Conservation (phyloP, 2,888 invertebrate species). For the Drosophila merina region DNA sequence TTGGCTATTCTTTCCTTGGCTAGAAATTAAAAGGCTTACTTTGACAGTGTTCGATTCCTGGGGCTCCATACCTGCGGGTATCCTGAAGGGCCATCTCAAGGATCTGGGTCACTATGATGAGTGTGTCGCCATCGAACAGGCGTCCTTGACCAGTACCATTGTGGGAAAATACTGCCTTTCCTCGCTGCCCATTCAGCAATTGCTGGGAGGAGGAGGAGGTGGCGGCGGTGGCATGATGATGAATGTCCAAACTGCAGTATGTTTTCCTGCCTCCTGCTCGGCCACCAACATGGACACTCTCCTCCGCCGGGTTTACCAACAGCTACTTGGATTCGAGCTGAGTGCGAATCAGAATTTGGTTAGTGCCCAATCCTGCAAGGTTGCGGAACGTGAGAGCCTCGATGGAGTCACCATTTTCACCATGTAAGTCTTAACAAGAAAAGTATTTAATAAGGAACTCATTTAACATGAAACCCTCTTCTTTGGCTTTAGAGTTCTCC, state of each 20-base stretch:
- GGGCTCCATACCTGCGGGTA: constrained; percentile 82
- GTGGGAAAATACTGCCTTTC: constrained; percentile 60
- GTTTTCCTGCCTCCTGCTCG: constrained; percentile 66
- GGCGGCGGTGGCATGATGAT: neutral
- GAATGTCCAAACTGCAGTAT: constrained; percentile 55
- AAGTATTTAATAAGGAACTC: neutral
- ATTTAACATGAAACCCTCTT: too few species aligned
- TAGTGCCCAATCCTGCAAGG: constrained; percentile 39
- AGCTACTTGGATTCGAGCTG: constrained; percentile 30
- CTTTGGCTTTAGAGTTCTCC: constrained; percentile 34
- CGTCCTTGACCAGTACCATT: constrained; percentile 1
- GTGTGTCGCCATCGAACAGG: constrained; percentile 75
- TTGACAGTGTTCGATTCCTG: constrained; percentile 83
- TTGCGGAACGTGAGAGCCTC: constrained; percentile 17
- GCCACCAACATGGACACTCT: constrained; percentile 50
- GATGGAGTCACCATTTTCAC: constrained; percentile 64
- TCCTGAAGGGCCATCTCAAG: constrained; percentile 76
- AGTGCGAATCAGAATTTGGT: constrained; percentile 20
- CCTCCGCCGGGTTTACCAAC: constrained; percentile 39
- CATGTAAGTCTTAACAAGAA: constrained; percentile 54
- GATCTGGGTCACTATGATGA: constrained; percentile 83
- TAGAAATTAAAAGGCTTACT: accelerated
- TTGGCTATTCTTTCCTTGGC: too few species aligned
- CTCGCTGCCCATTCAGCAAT: constrained; percentile 29
- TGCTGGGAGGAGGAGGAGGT: constrained; percentile 8